phyloP scores from a whole-genome alignment of 2,797 vertebrate species.

The Girardinus metallicus region DNA sequence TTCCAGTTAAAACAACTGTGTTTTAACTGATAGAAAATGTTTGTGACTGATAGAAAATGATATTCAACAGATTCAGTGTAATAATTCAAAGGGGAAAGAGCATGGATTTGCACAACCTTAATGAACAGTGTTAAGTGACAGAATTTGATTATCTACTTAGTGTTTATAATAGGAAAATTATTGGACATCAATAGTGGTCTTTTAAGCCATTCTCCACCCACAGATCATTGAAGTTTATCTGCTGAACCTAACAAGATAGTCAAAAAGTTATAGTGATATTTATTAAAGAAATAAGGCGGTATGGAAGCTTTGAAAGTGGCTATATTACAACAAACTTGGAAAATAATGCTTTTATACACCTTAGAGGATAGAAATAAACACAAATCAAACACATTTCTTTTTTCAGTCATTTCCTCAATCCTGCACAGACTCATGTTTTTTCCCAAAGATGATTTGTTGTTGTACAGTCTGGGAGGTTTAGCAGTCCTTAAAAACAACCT shows the following conservation, averaged over 20 bases:
- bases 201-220: conserved; percentile 15
- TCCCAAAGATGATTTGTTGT: not conserved
- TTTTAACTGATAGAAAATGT: conserved; percentile 44
- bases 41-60: conserved; percentile 43
- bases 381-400: not conserved
- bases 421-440: not conserved
- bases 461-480: not conserved
- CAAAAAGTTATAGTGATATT: conserved; percentile 14
- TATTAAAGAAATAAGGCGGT: not conserved
- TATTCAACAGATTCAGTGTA: conserved; percentile 45
- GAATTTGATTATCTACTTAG: conserved; percentile 46
- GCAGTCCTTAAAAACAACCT: not conserved
- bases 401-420: not conserved
- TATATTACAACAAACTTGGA: not conserved
- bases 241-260: conserved; percentile 10
- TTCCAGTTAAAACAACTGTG: conserved; percentile 52
- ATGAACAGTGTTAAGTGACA: conserved; percentile 35
- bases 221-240: conserved; percentile 17
- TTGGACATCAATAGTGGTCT: conserved; percentile 14
- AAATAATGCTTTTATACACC: not conserved
- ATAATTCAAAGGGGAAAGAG: conserved; percentile 40
- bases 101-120: conserved; percentile 34
- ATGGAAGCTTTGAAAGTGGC: not conserved
- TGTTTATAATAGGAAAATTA: conserved; percentile 26
- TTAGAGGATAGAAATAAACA: not conserved